Evolutionary conservation across 2,888 invertebrate species (phyloP), one percentile per base, ranked within the genome.

Genomic region (Pseudococcus viburni): DNA sequence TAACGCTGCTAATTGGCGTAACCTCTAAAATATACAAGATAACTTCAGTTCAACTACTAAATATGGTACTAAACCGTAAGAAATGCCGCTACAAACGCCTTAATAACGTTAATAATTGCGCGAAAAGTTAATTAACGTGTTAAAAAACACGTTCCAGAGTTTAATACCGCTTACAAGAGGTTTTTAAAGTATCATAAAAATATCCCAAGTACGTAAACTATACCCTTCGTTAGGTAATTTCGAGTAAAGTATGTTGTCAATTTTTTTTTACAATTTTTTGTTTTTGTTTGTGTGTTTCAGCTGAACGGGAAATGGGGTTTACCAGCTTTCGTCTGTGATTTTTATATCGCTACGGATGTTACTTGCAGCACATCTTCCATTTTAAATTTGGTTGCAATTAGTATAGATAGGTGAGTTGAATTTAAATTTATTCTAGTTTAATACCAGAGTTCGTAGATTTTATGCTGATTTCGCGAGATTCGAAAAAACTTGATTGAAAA

Each of bases 341-440:
- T 98, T 93, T 99, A 98, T 94, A 98, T 98, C 92, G 98, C 98
- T 89, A 97, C 97, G 95, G 98, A 99, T 93, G 98, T 99, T 91
- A 97, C 96, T 90, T 98, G 98, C 92, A 98, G 98, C 91, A 99
- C 98, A 90, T 98, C 98, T 91, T 98, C 98, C 92, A 99, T 99
- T 92, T 97, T 98, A 93, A 98, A 99, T 93, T 94, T 98, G 92
- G 97, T 98, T 90, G 98, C 98, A 91, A 99, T 99, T 93, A 98
- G 98, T 91, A 96, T 98, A 93, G 98, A 99, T 94, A 96, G 98
- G 98, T 98, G 92, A 94, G 94, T 91, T 59, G 11, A 19, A 19
- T 7, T 51, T 51, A 8, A 51, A 46, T 46, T 46, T 46, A 11
- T 12, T 3, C 0, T 46, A 46, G 1, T 46, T 11, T 11, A 46